Conservation (phyloP, 1,140 invertebrate species). For the Condylostylus longicornis region DNA sequence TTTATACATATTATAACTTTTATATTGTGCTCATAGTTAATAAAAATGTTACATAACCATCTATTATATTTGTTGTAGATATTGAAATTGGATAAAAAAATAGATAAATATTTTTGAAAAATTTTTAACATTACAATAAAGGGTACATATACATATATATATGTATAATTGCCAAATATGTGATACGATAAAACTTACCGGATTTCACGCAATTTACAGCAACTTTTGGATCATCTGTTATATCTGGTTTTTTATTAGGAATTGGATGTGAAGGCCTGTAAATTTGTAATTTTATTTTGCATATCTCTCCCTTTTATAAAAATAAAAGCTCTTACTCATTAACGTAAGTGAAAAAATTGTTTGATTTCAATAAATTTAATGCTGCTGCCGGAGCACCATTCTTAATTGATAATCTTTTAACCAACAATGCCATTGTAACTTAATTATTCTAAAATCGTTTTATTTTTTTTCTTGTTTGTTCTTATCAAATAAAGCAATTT, state of each 20-base stretch:
- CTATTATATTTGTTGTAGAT: not conserved
- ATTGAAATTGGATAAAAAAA: not conserved
- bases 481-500: too few species aligned
- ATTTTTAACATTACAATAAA: not conserved
- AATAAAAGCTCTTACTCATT: slow-evolving; percentile 36
- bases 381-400: too few species aligned
- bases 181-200: slow-evolving; percentile 23
- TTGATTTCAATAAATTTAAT: slow-evolving; percentile 6
- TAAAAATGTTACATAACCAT: not conserved
- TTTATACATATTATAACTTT: too few species aligned
- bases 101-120: not conserved
- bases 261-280: slow-evolving; percentile 41
- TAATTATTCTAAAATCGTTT: too few species aligned
- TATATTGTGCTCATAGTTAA: too few species aligned
- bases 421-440: too few species aligned
- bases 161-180: not conserved
- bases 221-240: slow-evolving; percentile 33
- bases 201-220: slow-evolving; percentile 40
- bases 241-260: slow-evolving; percentile 33
- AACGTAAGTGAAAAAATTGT: slow-evolving; percentile 38
- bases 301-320: too few species aligned
- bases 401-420: too few species aligned
- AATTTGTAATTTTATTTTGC: too few species aligned
- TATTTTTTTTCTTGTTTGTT: too few species aligned
- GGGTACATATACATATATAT: not conserved